Percentiles rank a stretch among this genome's conserved stretches.
Evolutionary conservation across 2,797 vertebrate genomes (phyloP).

Genomic region (Melopsittacus undulatus): DNA sequence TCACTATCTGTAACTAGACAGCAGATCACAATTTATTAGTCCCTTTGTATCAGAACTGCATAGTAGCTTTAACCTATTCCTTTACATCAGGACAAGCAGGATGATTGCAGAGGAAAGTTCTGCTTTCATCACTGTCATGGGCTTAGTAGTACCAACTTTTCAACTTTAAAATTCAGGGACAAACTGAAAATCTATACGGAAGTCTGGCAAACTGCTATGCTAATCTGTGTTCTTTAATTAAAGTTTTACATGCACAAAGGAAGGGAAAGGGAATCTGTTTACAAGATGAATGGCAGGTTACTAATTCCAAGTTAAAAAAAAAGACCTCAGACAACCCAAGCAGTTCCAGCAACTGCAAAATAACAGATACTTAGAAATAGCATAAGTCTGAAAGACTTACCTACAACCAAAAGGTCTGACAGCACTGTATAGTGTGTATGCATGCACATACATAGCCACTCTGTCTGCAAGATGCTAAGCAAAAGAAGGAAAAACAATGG

Average conservation of each 20-base stretch:
- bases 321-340: neutral
- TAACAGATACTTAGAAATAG: neutral
- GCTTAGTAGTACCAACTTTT: neutral
- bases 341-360: neutral
- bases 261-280: neutral
- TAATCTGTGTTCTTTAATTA: neutral
- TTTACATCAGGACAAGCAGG: neutral
- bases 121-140: neutral
- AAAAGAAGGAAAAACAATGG: neutral
- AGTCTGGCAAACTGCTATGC: rapidly evolving
- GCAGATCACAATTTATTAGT: neutral
- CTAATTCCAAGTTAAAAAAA: neutral
- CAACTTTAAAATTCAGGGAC: neutral
- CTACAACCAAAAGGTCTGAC: slow-evolving; percentile 97
- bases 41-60: neutral
- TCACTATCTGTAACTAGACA: neutral
- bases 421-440: slow-evolving; percentile 97
- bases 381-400: slow-evolving; percentile 63
- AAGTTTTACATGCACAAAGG: neutral
- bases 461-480: slow-evolving; percentile 92
- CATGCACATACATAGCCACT: slow-evolving; percentile 98
- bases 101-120: neutral
- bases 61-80: neutral
- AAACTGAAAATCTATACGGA: neutral
- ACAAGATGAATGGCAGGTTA: neutral